These are phyloP conservation scores for Limnephilus marmoratus DNA, from an alignment of 2,888 invertebrate species.

Conservation along the genomic window DNA sequence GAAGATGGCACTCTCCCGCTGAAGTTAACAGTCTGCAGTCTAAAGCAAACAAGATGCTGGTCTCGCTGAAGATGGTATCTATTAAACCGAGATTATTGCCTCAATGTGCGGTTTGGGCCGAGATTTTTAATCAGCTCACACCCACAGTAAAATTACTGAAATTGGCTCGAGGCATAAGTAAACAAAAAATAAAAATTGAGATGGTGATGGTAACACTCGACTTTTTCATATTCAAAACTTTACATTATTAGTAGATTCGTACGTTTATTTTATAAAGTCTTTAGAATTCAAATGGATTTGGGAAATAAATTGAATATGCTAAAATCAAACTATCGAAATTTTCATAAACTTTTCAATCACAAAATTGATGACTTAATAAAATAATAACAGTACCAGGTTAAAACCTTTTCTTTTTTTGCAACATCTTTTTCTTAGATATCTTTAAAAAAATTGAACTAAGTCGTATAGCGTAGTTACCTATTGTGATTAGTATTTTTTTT, in stretches of 20 bases:
- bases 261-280: not conserved
- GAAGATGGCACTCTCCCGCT: not conserved
- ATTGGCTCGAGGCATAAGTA: constrained; percentile 38
- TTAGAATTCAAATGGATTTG: not conserved
- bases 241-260: not conserved
- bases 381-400: too few species aligned
- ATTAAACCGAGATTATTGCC: not conserved
- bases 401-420: too few species aligned
- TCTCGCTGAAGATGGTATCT: constrained; percentile 31
- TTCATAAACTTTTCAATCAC: too few species aligned
- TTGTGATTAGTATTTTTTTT: too few species aligned
- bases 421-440: too few species aligned
- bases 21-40: not conserved
- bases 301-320: too few species aligned
- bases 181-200: constrained; percentile 27
- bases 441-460: too few species aligned
- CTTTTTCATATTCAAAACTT: not conserved
- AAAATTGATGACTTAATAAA: too few species aligned
- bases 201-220: not conserved
- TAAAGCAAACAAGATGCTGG: not conserved
- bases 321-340: too few species aligned
- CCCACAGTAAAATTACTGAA: constrained; percentile 31
- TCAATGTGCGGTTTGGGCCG: constrained; percentile 39
- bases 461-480: too few species aligned
- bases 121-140: constrained; percentile 48